Evolutionary conservation across 2,888 invertebrate species (phyloP), one percentile per base, ranked within the genome.

Genomic region (Noctua pronuba): DNA sequence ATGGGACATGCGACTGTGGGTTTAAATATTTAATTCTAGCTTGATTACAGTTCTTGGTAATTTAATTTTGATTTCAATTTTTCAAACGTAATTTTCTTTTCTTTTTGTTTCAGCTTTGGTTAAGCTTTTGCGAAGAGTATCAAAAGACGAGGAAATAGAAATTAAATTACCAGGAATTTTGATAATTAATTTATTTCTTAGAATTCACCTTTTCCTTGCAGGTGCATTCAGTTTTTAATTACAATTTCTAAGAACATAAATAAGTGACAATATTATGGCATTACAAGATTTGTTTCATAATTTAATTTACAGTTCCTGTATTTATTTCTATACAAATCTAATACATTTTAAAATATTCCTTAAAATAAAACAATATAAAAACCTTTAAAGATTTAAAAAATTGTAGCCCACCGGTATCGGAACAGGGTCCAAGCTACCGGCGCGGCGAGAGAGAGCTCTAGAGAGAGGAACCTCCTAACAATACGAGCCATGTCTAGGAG

Each of bases 1-100:
- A 89, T 86, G 79, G n/a, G 77, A 74, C 87, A 84, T 84, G 84
- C 76, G 68, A 88, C 80, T 75, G 81, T 77, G 46, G 73, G 77
- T 66, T 80, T 81, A 77, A 66, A 79, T 83, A 81, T 84, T 81
- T 75, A 83, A 77, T 80, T 82, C 58, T 74, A 68, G 38, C 65
- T 68, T 81, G 55, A 76, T 83, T 82, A 75, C 16, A 52, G 49
- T 79, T 79, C 52, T 64, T 3, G 8, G 85, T 76, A 70, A 76
- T 71, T 81, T 81, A 73, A 85, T 76, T 66, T 66, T 24, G 52
- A 38, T 44, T 81, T 55, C 0, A 70, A 80, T 70, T 73, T 52
- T 38, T 73, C 64, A 49, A 68, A 24, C 2, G 4, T 1, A 16
- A 28, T 38, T 55, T 44, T 38, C 5, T 13, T 31, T 49, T 13